Percentiles rank a stretch among this genome's conserved stretches.
Evolutionary conservation across 1,140 invertebrate genomes (phyloP).

Genomic region (Drosophila kikkawai): DNA sequence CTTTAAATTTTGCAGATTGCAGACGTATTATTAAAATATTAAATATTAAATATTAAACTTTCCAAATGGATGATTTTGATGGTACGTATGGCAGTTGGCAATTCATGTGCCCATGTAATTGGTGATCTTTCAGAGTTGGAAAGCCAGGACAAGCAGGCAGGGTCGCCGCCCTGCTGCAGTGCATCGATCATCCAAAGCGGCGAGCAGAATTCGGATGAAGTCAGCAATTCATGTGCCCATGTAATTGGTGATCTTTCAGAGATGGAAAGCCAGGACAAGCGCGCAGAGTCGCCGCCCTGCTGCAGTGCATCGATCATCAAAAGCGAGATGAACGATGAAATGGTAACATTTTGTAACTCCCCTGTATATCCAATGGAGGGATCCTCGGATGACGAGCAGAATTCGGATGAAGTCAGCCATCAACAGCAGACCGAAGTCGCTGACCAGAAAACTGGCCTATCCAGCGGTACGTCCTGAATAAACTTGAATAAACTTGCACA

Average conservation of each 20-base stretch:
- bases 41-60: background rate
- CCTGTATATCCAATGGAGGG: too few species aligned
- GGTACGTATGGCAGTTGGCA: background rate
- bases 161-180: constrained; percentile 27
- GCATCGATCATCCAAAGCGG: background rate
- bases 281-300: constrained; percentile 19
- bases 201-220: too few species aligned
- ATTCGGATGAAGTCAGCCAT: too few species aligned
- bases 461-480: constrained; percentile 6
- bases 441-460: background rate
- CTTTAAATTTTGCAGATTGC: background rate
- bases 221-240: too few species aligned
- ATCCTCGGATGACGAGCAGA: too few species aligned
- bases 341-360: too few species aligned
- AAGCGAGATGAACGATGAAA: too few species aligned
- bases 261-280: background rate
- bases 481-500: too few species aligned
- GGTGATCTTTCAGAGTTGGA: background rate
- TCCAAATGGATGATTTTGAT: background rate
- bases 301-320: constrained; percentile 4
- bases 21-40: too few species aligned
- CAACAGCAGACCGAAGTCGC: too few species aligned
- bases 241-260: background rate
- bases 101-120: background rate
- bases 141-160: background rate